Evolutionary conservation across 2,888 invertebrate species (phyloP), one percentile per base, ranked within the genome.

Genomic region (Coelopa pilipes): DNA sequence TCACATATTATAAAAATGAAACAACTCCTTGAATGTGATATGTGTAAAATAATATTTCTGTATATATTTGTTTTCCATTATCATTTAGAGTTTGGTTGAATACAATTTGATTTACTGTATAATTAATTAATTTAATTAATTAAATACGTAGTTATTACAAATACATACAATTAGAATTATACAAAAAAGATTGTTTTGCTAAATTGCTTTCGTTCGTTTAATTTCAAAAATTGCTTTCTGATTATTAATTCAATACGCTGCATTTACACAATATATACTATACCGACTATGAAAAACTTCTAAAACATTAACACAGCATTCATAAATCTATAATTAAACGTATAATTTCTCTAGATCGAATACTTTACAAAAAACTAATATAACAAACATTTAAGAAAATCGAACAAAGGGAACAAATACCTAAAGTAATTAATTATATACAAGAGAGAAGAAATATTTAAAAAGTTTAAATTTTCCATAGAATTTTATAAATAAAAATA

Each of bases 81-180:
- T 49, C 10, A 49, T 49, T 49, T 49, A 49, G 49, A 11, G 49
- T 10, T 19, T 67, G 50, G n/a, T 24, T 67, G 67, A 50, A 67
- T 67, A 53, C 50, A 53, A 67, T 67, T 67, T 53, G 34, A 67
- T 53, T 67, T 50, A 53, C 15, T 24, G 24, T n/a, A 24, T 69
- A 57, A 17, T 34, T 66, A 65, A 17, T 65, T 24, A 49, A 24
- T 62, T 5, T 13, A 50, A n/a, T 49, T 45, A 59, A 59, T 12
- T 59, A 46, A 69, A 46, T 21, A 9, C 59, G 59, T 24, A 59
- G 21, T 69, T 10, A 68, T 45, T 21, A 21, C 17, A 12, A 15
- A 59, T 59, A 59, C 15, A 60, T 21, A 15, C 24, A 60, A 21
- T 13, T 49, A 49, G 49, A 49, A 13, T 13, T 13, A 49, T 24